Percentiles rank a stretch among this genome's conserved stretches.
Conservation (phyloP, 2,113 vertebrate species). For the Hoplias malabaricus region DNA sequence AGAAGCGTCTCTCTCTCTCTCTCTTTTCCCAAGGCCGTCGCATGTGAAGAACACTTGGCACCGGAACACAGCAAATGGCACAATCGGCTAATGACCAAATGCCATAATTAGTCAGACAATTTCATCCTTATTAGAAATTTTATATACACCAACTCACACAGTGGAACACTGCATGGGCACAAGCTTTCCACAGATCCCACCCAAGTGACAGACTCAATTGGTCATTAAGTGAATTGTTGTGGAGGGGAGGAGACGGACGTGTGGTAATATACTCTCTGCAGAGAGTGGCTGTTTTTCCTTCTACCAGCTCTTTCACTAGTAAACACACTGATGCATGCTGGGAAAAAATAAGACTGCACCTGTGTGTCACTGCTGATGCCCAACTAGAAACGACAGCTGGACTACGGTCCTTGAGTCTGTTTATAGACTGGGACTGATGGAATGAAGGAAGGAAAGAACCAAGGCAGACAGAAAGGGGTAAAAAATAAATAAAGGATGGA, state of each 20-base stretch:
- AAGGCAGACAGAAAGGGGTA: not conserved
- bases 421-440: not conserved
- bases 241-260: not conserved
- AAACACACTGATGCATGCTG: slow-evolving; percentile 46
- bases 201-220: slow-evolving; percentile 9
- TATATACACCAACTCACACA: slow-evolving; percentile 22
- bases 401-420: not conserved
- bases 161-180: not conserved
- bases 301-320: slow-evolving; percentile 12
- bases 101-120: slow-evolving; percentile 35
- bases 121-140: slow-evolving; percentile 25
- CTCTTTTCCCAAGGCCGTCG: slow-evolving; percentile 45
- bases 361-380: slow-evolving; percentile 23
- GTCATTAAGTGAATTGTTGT: not conserved
- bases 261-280: not conserved
- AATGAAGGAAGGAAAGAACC: not conserved
- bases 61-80: slow-evolving; percentile 29
- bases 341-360: slow-evolving; percentile 49
- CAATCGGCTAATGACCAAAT: slow-evolving; percentile 33
- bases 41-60: slow-evolving; percentile 60
- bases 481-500: no score
- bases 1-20: slow-evolving; percentile 56
- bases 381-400: slow-evolving; percentile 17
- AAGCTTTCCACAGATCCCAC: not conserved
- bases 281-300: slow-evolving; percentile 18